Percentiles rank a stretch among this genome's conserved stretches.
Conservation (phyloP, 1,140 invertebrate species). For the Archegozetes longisetosus region DNA sequence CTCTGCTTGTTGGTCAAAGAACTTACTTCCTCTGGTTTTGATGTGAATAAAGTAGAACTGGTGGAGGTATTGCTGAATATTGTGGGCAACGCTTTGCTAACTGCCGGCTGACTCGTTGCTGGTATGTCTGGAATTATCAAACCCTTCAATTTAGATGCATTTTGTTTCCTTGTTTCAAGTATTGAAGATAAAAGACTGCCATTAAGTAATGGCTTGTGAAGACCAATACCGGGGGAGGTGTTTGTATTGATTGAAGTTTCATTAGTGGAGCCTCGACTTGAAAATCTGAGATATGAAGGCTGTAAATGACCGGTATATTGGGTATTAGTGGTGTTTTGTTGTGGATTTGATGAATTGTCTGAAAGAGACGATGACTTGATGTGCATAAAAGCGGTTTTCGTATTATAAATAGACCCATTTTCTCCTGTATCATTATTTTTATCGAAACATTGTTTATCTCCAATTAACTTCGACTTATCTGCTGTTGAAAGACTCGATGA, state of each 20-base stretch:
- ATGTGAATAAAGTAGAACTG: background rate
- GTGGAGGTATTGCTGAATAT: conserved; percentile 49
- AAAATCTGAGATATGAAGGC: conserved; percentile 5
- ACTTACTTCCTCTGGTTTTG: conserved; percentile 9
- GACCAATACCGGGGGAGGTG: background rate
- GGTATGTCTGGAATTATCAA: conserved; percentile 58
- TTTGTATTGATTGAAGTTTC: background rate
- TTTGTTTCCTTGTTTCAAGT: conserved; percentile 58
- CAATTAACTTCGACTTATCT: background rate
- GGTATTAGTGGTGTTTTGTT: background rate
- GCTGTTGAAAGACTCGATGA: background rate
- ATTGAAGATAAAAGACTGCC: conserved; percentile 30
- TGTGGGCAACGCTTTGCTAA: conserved; percentile 42
- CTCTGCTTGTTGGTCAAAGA: conserved; percentile 12
- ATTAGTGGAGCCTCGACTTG: background rate
- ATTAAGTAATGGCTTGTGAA: background rate
- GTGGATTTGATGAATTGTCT: background rate
- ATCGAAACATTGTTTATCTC: too few species aligned
- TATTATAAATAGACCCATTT: background rate
- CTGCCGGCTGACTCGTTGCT: conserved; percentile 1
- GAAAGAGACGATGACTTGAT: background rate
- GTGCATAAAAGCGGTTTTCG: background rate
- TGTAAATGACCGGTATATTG: conserved; percentile 8
- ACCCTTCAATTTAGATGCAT: conserved; percentile 62
- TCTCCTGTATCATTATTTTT: background rate